These are phyloP conservation scores for Pseudomyrmex gracilis DNA, from an alignment of 1,140 invertebrate genomes.

Conservation along the genomic window DNA sequence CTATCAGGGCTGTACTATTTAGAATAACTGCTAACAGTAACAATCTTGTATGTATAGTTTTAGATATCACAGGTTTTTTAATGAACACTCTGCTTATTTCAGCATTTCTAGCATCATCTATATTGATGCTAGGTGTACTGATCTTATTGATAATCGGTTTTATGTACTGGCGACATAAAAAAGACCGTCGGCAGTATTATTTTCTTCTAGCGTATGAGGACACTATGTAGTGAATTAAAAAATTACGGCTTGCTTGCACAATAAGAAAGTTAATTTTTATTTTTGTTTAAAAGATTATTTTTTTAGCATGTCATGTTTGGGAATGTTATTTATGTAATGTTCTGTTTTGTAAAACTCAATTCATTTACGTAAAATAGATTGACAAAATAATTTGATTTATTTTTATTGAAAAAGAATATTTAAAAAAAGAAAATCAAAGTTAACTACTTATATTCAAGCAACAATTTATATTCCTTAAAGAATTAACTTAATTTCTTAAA, in stretches of 20 bases:
- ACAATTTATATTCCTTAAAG: too few species aligned
- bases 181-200: slow-evolving; percentile 82
- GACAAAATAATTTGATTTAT: too few species aligned
- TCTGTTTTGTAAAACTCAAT: too few species aligned
- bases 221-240: neutral
- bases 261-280: neutral
- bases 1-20: neutral
- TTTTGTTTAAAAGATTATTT: too few species aligned
- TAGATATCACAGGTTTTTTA: slow-evolving; percentile 33
- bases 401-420: too few species aligned
- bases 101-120: slow-evolving; percentile 80
- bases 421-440: too few species aligned
- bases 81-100: slow-evolving; percentile 69
- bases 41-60: neutral
- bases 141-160: slow-evolving; percentile 78
- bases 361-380: too few species aligned
- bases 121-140: slow-evolving; percentile 79
- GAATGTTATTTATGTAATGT: too few species aligned
- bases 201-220: slow-evolving; percentile 71
- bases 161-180: slow-evolving; percentile 81
- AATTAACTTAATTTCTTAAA: too few species aligned
- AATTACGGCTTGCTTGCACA: neutral
- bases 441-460: too few species aligned
- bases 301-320: too few species aligned
- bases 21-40: too few species aligned